Base-by-base conservation (phyloP, 1,140 invertebrate species). In the Rhagoletis zephyria region DNA sequence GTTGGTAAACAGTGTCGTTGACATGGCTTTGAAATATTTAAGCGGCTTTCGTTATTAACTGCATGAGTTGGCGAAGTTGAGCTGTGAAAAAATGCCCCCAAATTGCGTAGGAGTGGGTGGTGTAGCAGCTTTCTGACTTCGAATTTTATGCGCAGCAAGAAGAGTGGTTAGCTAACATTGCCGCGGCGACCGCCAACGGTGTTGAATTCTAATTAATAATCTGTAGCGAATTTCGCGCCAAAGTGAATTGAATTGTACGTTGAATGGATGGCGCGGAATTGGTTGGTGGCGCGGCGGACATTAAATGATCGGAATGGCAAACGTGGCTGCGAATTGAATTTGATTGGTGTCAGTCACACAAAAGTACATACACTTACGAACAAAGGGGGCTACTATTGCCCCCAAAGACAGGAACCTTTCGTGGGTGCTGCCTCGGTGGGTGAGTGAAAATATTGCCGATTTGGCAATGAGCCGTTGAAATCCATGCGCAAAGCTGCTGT, bases 181-280 rank as follows among this genome's bases (percentile, higher is more conserved):
- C 74, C 48, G 74, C 74, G 74, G 16, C 74, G 51, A 81, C 74
- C 74, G 74, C 74, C 74, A 81, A 81, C 74, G 48, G 74, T 81
- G 74, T 81, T 85, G 60, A 85, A 61, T 85, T 85, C 85, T 85
- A 85, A 63, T 85, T 85, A 85, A 85, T 85, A 85, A 85, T 85
- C 56, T 85, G 85, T 63, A 85, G 85, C 85, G 85, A 85, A 85
- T 85, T 85, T 85, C 74, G 74, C 74, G 74, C 74, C 74, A 81
- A 81, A 56, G 48, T 81, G 74, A 81, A 81, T 81, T 81, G 74
- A 81, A 81, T 74, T 74, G 67, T 45, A 74, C 42, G 51, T 10
- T 10, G 10, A 56, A 56, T 56, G 51, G 51, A 56, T 56, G 51
- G 51, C 6, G 42, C 40, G 4, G 4, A 14, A 48, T 30, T 16